phyloP scores from a whole-genome alignment of 2,113 vertebrate genomes.

The Tympanuchus pallidicinctus region DNA sequence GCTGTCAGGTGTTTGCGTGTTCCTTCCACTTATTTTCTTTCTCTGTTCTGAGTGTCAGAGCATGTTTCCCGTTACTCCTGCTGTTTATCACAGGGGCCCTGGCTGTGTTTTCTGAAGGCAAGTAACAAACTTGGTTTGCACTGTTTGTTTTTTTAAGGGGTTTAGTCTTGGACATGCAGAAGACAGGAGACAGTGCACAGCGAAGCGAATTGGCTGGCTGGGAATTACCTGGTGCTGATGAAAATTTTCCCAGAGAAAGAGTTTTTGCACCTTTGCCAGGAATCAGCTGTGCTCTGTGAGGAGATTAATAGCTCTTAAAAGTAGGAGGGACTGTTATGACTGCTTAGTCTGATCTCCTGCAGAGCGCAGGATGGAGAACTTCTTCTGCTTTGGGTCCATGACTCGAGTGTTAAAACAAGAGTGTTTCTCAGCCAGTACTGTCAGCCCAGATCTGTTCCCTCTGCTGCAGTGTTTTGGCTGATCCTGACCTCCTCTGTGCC shows the following conservation, averaged over 20 bases:
- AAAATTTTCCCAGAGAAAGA: constrained; percentile 49
- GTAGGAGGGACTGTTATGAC: constrained; percentile 61
- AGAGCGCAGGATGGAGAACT: constrained; percentile 64
- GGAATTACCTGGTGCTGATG: constrained; percentile 57
- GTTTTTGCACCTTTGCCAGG: constrained; percentile 39
- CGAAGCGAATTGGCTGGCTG: constrained; percentile 11
- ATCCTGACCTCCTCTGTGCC: neutral
- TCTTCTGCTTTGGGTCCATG: neutral
- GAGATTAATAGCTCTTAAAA: constrained; percentile 67
- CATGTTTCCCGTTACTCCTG: rapidly evolving
- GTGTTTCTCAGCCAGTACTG: constrained; percentile 40
- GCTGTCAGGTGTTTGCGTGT: neutral
- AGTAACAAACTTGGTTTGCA: neutral
- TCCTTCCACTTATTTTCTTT: neutral
- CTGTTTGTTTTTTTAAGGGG: constrained; percentile 33
- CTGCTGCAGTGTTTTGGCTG: neutral
- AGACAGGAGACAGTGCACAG: neutral
- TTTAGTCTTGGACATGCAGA: neutral
- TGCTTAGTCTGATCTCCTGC: constrained; percentile 63
- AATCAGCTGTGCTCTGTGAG: constrained; percentile 25
- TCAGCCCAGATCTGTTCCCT: constrained; percentile 44
- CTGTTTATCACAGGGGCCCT: neutral
- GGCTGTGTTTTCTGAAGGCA: neutral
- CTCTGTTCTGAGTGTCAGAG: neutral
- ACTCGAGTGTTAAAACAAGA: constrained; percentile 14